phyloP scores from a whole-genome alignment of 37 sponge, comb jelly and placozoan species.

The Lycopodina hypogea region DNA sequence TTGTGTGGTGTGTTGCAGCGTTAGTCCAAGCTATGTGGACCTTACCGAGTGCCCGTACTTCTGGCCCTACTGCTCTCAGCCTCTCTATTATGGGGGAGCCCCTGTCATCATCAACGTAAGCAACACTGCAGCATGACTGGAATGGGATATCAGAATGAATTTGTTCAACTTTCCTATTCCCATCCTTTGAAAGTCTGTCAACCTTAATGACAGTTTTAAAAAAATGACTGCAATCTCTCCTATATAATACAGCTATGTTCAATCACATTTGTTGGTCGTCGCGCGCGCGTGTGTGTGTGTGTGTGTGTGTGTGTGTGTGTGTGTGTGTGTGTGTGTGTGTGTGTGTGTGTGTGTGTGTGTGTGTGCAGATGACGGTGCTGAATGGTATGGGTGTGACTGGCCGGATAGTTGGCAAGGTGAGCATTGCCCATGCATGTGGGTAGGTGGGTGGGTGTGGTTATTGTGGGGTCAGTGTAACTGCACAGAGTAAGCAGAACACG shows the following conservation, averaged over 20 bases:
- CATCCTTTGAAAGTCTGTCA: too few relatives aligned
- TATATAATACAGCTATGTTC: too few relatives aligned
- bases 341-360: slow-evolving; percentile 6
- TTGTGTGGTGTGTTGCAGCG: slow-evolving; percentile 36
- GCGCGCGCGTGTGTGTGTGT: not conserved
- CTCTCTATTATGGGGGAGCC: slow-evolving; percentile 85
- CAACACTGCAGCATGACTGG: not conserved
- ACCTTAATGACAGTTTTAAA: too few relatives aligned
- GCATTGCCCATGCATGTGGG: not conserved
- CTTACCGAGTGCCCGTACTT: slow-evolving; percentile 97
- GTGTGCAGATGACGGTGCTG: slow-evolving; percentile 83
- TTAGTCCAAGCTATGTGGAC: slow-evolving; percentile 92
- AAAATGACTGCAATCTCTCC: too few relatives aligned
- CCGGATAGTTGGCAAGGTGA: slow-evolving; percentile 65
- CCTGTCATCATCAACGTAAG: slow-evolving; percentile 94
- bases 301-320: not conserved
- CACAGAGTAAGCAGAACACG: too few relatives aligned
- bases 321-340: not conserved
- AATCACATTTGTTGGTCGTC: too few relatives aligned
- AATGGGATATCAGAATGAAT: too few relatives aligned
- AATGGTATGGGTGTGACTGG: slow-evolving; percentile 99
- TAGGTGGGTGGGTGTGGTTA: too few relatives aligned
- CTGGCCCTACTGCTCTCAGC: slow-evolving; percentile 99
- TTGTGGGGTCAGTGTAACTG: too few relatives aligned
- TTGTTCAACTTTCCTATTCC: too few relatives aligned